phyloP scores from a whole-genome alignment of 2,113 vertebrate genomes.

The Notechis scutatus region DNA sequence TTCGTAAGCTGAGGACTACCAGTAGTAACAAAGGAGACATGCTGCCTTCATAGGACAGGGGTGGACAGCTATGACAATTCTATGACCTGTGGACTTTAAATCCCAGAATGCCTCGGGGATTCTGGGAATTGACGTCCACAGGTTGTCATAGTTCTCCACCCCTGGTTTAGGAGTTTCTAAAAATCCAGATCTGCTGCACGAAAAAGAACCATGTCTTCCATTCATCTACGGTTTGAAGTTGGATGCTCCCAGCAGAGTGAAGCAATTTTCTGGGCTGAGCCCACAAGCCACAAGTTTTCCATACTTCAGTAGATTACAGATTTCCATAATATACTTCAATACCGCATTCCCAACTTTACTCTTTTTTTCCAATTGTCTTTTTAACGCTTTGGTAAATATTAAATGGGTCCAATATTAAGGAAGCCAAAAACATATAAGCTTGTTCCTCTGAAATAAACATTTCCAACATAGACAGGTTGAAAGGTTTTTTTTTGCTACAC shows the following conservation, averaged over 20 bases:
- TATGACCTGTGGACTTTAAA: no score
- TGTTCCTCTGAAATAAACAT: neutral
- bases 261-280: neutral
- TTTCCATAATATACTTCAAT: neutral
- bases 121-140: no score
- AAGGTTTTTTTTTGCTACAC: neutral
- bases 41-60: neutral
- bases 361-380: neutral
- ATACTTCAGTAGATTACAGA: neutral
- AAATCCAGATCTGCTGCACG: neutral
- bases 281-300: neutral
- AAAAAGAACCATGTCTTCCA: neutral
- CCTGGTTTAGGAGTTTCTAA: neutral
- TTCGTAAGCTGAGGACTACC: neutral
- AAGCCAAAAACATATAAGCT: neutral
- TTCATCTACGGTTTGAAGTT: neutral
- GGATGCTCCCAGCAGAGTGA: neutral
- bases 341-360: neutral
- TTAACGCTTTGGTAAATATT: neutral
- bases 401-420: neutral
- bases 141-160: no score
- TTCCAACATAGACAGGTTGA: neutral
- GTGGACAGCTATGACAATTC: no score
- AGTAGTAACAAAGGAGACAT: neutral
- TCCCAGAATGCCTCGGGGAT: no score